These are phyloP conservation scores for Leptobrachium leishanense DNA, from an alignment of 2,113 vertebrate genomes.

Conservation along the genomic window DNA sequence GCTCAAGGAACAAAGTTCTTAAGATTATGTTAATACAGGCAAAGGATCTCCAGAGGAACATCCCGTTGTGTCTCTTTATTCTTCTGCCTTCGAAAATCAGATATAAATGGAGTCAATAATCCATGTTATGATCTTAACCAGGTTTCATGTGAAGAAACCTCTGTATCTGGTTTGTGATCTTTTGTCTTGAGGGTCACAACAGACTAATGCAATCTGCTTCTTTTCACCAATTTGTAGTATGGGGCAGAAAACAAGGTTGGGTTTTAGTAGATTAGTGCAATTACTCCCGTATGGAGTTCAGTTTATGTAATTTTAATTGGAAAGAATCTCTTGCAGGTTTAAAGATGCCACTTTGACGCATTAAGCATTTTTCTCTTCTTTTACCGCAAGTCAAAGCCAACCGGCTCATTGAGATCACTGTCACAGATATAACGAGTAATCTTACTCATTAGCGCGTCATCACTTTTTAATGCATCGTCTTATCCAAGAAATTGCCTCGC, in stretches of 20 bases:
- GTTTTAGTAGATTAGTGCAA: not conserved
- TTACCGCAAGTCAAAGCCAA: not conserved
- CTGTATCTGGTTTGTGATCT: constrained; percentile 4
- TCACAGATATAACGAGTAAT: not conserved
- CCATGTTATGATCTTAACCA: constrained; percentile 2
- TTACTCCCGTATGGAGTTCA: not conserved
- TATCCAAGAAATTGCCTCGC: not conserved
- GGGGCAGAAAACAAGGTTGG: not conserved
- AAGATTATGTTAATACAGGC: constrained; percentile 19
- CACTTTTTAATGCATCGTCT: not conserved
- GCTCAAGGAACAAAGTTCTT: constrained; percentile 1
- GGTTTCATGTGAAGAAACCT: not conserved
- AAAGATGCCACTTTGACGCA: not conserved
- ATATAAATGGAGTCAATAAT: constrained; percentile 23
- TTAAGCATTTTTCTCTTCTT: not conserved
- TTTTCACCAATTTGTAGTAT: not conserved
- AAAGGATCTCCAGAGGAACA: constrained; percentile 37
- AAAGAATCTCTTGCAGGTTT: not conserved
- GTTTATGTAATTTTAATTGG: not conserved
- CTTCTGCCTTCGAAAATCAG: not conserved
- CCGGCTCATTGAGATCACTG: not conserved
- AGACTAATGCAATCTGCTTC: not conserved
- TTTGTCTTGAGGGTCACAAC: not conserved
- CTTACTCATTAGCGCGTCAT: not conserved
- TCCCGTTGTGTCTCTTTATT: constrained; percentile 12